Evolutionary conservation across 2,888 invertebrate species (phyloP), one percentile per base, ranked within the genome.

Genomic region (Mellilla xanthometata): DNA sequence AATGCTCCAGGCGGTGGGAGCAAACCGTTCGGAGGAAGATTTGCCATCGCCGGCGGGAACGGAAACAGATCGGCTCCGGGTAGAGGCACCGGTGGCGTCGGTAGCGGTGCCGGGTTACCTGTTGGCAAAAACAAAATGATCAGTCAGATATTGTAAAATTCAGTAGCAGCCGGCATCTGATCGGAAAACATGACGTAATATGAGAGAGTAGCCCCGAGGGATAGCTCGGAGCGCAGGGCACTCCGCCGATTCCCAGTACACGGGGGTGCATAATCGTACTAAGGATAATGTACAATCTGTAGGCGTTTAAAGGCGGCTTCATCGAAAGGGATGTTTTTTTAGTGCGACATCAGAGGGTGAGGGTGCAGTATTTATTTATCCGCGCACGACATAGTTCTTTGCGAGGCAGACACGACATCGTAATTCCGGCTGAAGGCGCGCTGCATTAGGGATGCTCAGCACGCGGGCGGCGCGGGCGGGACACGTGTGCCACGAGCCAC

Each of bases 271-370:
- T 89, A 89, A 89, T 89, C 87, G 85, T 82, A 87, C 85, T 87
- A 86, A 88, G 87, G 89, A 89, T 88, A 89, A 88, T 89, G 88
- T 89, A 89, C 89, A 89, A 89, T 89, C 89, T 89, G 89, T 88
- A 89, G 89, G 87, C 89, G 87, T 89, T 89, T 89, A 89, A 88
- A 89, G 88, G 84, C 87, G 81, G 87, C 87, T 81, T 84, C 81
- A 78, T 68, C 78, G 81, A 86, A 88, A 89, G 89, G 89, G 88
- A 89, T 88, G 88, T 89, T 89, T 89, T 88, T 89, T 89, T 88
- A 83, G 82, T 77, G 75, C 81, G 75, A 81, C 80, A 85, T 81
- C 65, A 74, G 80, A 87, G 89, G 89, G 89, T 77, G 89, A 89
- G 89, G 89, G 89, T 86, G 87, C 86, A 87, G 84, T 87, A 89